Base-by-base conservation (phyloP, 2,888 invertebrate genomes). In the Nymphalis polychloros region DNA sequence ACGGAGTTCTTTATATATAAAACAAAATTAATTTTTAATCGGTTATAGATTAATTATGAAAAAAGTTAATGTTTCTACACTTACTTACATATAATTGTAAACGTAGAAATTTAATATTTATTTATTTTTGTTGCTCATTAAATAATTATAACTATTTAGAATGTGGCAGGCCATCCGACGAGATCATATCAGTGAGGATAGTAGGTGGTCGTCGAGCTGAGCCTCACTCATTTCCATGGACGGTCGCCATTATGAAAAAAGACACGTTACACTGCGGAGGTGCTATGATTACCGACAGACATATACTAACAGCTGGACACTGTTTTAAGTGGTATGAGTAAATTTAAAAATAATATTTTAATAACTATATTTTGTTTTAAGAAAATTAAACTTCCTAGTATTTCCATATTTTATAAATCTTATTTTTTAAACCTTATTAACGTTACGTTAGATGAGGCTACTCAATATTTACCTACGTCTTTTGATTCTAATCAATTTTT, bases 151-250 rank as follows among this genome's bases (percentile, higher is more conserved):
- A 69, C 64, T 74, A 63, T 70, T 94, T 77, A 96, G 87, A 84
- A 91, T 80, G 93, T 92, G 88, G 94, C 84, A 72, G 81, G 78
- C 78, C 89, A 59, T 94, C 78, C 93, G 96, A 75, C 67, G 93
- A 93, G 0, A 93, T 95, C 76, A 94, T 96, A 73, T 86, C 95
- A 4, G 94, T 94, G 84, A 86, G 94, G 61, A 94, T 94, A 71
- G 93, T 94, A 10, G 94, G 94, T 1, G 94, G 94, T 0, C 76
- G 88, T 7, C 78, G 91, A 59, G 86, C 92, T 0, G 81, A 80
- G 1, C 92, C 93, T 0, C 93, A 94, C 73, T 86, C 91, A 0
- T 93, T 86, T 73, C 94, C 94, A 0, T 94, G 94, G 94, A 87
- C 93, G 0, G 93, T 91, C 0, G 93, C 93, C n/a, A 91, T 93